Base-by-base conservation (phyloP, 2,888 invertebrate species). In the Andrena praecox region DNA sequence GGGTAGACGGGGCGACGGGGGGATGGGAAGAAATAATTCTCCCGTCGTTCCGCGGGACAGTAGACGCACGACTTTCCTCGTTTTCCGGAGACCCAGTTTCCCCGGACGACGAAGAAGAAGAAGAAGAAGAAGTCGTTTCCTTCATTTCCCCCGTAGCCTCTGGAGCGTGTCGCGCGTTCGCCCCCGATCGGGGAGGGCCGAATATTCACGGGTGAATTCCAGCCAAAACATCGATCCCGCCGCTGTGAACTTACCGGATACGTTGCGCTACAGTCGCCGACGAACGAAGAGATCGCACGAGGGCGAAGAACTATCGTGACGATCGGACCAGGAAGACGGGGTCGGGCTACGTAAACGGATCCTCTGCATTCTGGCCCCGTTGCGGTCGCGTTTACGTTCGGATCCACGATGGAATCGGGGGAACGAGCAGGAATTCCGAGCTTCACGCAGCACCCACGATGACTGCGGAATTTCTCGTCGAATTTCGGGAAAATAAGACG, bases 371-470 rank as follows among this genome's bases (percentile, higher is more conserved):
- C 89, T 52, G 63, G 27, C 16, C 76, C 54, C 79, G 77, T 27
- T 31, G 71, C 52, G 31, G 54, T 64, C 68, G 76, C 81, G 77
- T 88, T 85, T 83, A 83, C 82, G 80, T 80, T 74, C 62, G 75
- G 72, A 63, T 82, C 72, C 52, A 63, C 77, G 66, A 75, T 80
- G 85, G 87, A 90, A 89, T 89, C 89, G 81, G 84, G 82, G 77
- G 66, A 79, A 75, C 68, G 56, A 70, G 3, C 54, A 20, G 10
- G 60, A 24, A 31, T 73, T 27, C 54, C 20, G 27, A 12, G 48
- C 8, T 24, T 12, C 60, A 42, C 60, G 42, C 63, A 62, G 35
- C 54, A 52, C 35, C n/a, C 54, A 10, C 64, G 59, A 31, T 35
- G 64, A 42, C 24, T 33, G 29, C 12, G 59, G 78, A 70, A 70